A percentile compares a stretch with the other conserved stretches of the same genome.
Evolutionary conservation across 2,113 vertebrate genomes (phyloP).

Genomic region (Furnarius figulus): DNA sequence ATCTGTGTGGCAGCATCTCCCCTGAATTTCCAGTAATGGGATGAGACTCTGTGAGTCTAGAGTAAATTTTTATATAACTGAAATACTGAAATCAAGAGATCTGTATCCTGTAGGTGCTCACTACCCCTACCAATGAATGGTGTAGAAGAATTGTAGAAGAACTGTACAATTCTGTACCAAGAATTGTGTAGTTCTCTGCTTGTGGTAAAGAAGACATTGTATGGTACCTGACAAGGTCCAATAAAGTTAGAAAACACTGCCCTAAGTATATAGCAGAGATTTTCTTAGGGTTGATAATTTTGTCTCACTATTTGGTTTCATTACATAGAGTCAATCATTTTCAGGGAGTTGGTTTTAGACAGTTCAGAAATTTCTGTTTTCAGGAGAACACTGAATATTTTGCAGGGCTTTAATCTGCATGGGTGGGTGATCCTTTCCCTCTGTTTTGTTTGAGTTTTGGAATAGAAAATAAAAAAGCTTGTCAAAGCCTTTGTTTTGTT

Average conservation of each 20-base stretch:
- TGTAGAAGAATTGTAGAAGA: too few species aligned
- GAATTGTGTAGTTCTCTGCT: background rate
- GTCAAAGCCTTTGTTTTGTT: slow-evolving; percentile 13
- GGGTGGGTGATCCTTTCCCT: background rate
- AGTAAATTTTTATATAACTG: background rate
- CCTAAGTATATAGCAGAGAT: background rate
- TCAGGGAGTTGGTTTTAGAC: background rate
- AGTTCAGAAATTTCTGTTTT: background rate
- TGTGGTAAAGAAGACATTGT: background rate
- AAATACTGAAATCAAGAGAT: background rate
- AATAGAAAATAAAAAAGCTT: slow-evolving; percentile 2
- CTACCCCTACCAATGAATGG: background rate
- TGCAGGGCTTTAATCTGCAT: background rate
- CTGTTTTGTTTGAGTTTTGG: slow-evolving; percentile 9
- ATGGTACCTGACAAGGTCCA: background rate
- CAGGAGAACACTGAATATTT: background rate
- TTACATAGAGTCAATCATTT: background rate
- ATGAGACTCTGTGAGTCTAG: background rate
- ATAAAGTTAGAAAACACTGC: background rate
- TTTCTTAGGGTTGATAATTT: background rate
- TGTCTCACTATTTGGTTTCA: background rate
- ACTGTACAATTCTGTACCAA: background rate
- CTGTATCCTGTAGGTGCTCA: background rate
- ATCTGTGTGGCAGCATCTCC: background rate
- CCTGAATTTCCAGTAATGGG: background rate